Base-by-base conservation (phyloP, 2,888 invertebrate species). In the Seira musarum region DNA sequence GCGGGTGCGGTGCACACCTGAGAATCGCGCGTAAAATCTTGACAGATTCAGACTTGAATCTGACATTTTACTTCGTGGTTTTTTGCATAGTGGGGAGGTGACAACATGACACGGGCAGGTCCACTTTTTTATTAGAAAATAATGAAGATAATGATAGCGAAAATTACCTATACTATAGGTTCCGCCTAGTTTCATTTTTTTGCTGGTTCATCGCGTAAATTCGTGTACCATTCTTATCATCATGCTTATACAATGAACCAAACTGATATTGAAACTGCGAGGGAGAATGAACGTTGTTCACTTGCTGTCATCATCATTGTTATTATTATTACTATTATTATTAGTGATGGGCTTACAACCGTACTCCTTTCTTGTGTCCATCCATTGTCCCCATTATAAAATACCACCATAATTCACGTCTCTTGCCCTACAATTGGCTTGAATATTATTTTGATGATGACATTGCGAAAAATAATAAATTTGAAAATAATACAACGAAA, bases 81-180 rank as follows among this genome's bases (percentile, higher is more conserved):
- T 46, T 17, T 6, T 2, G 21, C 60, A 21, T 1, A 19, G 22
- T 68, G 5, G 75, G 67, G 74, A 74, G 75, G 75, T 75, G 75
- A 68, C 75, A 75, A 63, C 76, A 76, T 76, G 76, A 76, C 64
- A 64, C 63, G 69, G 76, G 69, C 76, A 76, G 69, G 69, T 70
- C 57, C 76, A 64, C 49, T 75, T 46, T 60, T 53, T 66, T 66
- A 66, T 40, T 53, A 8, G 40, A 74, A 74, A 66, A 67, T 60
- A 66, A 57, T 74, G 15, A 49, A 65, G 53, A 53, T 65, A 64
- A 10, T 25, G 49, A 49, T n/a, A 49, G 49, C 30, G 49, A 49
- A 13, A 49, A n/a, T 49, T 49, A 49, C 17, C 49, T 49, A 49
- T 15, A 49, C 49, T 2, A 8, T 49, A 3, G 49, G 49, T 49